Base-by-base conservation (phyloP, 2,888 invertebrate species). In the Agrotis ipsilon region DNA sequence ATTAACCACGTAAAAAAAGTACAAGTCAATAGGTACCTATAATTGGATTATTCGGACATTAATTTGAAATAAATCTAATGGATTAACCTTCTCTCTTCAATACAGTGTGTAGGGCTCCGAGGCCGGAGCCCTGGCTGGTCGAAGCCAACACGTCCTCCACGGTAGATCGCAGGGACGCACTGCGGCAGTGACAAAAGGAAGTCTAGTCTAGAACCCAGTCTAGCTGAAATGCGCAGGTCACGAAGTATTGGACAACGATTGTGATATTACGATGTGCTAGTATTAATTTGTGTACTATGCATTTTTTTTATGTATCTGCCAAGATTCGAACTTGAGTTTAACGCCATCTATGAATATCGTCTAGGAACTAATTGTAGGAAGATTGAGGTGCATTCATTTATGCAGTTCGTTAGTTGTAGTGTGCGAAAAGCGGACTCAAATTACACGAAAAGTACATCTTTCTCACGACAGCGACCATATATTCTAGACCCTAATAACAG, bases 161-260 rank as follows among this genome's bases (percentile, higher is more conserved):
- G 55, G 45, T 3, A 18, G 48, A 21, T 32, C 14, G 55, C 48
- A 14, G 3, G 11, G 43, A 13, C 43, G 55, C 55, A 69, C 49
- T 69, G 68, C 59, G 58, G 59, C 58, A 55, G 0, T 67, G 51
- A 18, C 27, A 14, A n/a, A 5, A 51, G 27, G 18, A n/a, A 55
- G 69, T 45, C 67, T 67, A 52, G 27, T 19, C 16, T 67, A 45
- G 27, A 64, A n/a, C n/a, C n/a, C n/a, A 39, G 32, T 0, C 18
- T 65, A 43, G 13, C 16, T 65, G n/a, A 45, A 65, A 24, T 68
- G 68, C 68, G 55, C 69, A 68, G 27, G 67, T 21, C 63, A 58
- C 43, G 9, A 66, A 45, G 51, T 45, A 67, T 45, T 55, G 55
- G n/a, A 68, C 24, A 27, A 24, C 39, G 5, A 24, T 11, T n/a